Evolutionary conservation across 2,797 vertebrate species (phyloP), one percentile per base, ranked within the genome.

Genomic region (Cacajao melanocephalus): DNA sequence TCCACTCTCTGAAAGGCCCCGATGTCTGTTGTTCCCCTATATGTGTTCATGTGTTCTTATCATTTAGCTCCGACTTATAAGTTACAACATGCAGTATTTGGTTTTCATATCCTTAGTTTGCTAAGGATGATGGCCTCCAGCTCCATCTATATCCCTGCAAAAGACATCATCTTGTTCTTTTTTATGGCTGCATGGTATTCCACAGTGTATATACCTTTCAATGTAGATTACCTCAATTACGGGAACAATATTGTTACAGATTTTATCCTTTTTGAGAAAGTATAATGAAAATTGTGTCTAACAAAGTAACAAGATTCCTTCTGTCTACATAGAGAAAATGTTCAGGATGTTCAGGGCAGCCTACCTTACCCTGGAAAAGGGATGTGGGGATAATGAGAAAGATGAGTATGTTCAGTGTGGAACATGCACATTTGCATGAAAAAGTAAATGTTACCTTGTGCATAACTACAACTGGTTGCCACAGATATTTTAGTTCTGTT

Each of bases 401-500:
- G 46, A 83, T 30, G 39, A 70, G 13, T 17, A 5, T 55, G 55
- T 86, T 93, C 70, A 93, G 67, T 70, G 24, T 70, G 33, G 44
- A 94, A 4, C 85, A 80, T 19, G 17, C 30, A 64, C 30, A 80
- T 93, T 83, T 87, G 36, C 81, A 55, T 48, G 30, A 50, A 84
- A 85, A 85, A 84, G 52, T 48, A 85, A 92, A 57, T 39, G 9
- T 75, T 48, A 50, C 30, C 28, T 57, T 81, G 39, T 26, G 48
- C 26, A 39, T 95, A 41, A 52, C 75, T 67, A 39, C n/a, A 89
- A 55, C 90, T 83, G 26, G 33, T 82, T 92, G 73, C 19, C 55
- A 44, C 19, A 55, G 7, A 84, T 67, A 88, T 95, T 64, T 94
- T 79, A 41, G 52, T 85, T 92, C 28, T 97, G 73, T 81, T 93